Conservation (phyloP, 1,140 invertebrate genomes). For the Rhopalosiphum maidis region DNA sequence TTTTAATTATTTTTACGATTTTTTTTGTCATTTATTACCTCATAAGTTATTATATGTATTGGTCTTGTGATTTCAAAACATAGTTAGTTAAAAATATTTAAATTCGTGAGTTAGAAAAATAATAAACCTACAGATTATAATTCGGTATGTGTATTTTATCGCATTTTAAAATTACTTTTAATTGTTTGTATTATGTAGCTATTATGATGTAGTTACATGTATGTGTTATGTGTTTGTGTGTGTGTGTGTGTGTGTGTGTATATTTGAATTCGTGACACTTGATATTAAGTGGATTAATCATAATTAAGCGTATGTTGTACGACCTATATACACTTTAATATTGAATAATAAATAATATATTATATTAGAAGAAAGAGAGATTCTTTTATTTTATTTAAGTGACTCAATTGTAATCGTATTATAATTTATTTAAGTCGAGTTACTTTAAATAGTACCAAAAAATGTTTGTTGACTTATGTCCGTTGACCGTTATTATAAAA, state of each 20-base stretch:
- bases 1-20: not conserved
- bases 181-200: not conserved
- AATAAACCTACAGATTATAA: not conserved
- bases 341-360: not conserved
- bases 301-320: not conserved
- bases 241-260: not conserved
- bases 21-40: not conserved
- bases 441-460: not conserved
- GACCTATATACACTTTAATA: not conserved
- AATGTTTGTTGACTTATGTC: not conserved
- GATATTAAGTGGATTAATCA: constrained; percentile 16
- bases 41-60: not conserved
- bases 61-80: not conserved
- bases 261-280: constrained; percentile 4
- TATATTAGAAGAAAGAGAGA: not conserved
- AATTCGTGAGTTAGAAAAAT: not conserved
- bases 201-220: not conserved
- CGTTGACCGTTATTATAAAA: not conserved
- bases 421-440: not conserved
- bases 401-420: not conserved
- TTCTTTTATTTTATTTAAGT: not conserved
- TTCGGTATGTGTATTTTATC: not conserved
- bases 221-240: not conserved
- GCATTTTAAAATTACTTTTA: not conserved
- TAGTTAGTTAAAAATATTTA: not conserved